These are phyloP conservation scores for Ophion costatus DNA, from an alignment of 2,888 invertebrate genomes.

Conservation along the genomic window DNA sequence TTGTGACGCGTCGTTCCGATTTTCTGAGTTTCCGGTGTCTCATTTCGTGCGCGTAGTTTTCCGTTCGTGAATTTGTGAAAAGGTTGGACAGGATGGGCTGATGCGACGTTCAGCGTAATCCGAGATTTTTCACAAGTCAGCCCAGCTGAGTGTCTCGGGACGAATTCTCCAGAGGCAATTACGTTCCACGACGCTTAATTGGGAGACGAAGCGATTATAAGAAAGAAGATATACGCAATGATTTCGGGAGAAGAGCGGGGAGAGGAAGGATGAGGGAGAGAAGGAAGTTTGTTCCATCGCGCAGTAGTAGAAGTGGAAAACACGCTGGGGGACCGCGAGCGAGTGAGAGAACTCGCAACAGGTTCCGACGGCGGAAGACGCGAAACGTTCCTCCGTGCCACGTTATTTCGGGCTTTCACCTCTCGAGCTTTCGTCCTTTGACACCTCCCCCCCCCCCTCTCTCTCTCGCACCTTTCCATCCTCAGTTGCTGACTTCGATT, in stretches of 20 bases:
- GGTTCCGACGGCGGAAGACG: slow-evolving; percentile 66
- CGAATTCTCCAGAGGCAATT: not conserved
- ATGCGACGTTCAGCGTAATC: not conserved
- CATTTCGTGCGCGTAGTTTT: not conserved
- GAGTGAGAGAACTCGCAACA: slow-evolving; percentile 62
- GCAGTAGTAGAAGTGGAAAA: not conserved
- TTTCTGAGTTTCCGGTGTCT: not conserved
- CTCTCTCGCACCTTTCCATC: slow-evolving; percentile 9
- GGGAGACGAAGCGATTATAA: not conserved
- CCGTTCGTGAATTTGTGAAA: slow-evolving; percentile 20
- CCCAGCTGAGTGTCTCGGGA: not conserved
- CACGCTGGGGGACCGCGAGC: slow-evolving; percentile 15
- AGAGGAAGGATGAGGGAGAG: not conserved
- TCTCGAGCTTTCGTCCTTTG: slow-evolving; percentile 1
- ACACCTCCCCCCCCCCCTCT: not conserved
- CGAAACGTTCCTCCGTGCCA: slow-evolving; percentile 45
- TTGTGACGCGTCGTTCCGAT: not conserved
- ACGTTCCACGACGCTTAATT: not conserved
- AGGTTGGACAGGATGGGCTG: not conserved
- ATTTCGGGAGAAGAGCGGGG: not conserved
- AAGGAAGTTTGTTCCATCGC: not conserved
- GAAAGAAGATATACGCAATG: not conserved
- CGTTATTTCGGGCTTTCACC: slow-evolving; percentile 29
- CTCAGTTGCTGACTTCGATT: slow-evolving; percentile 2
- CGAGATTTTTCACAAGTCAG: not conserved